These are phyloP conservation scores for Leptopilina clavipes DNA, from an alignment of 1,140 invertebrate species.

Conservation along the genomic window DNA sequence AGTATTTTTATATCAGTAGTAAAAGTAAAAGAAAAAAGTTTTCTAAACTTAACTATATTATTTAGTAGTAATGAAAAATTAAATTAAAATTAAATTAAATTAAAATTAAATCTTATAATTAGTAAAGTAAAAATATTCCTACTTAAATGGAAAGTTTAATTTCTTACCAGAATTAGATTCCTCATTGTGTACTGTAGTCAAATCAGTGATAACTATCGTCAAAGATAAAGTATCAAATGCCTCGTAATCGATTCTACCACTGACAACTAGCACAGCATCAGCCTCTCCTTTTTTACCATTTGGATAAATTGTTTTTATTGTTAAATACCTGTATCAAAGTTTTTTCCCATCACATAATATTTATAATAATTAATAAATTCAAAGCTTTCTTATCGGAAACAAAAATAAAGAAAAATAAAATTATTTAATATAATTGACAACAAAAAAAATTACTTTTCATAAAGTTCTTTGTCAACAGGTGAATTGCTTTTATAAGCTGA, in stretches of 20 bases:
- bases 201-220: constrained; percentile 48
- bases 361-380: too few species aligned
- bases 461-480: constrained; percentile 37
- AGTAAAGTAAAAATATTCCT: too few species aligned
- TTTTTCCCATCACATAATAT: too few species aligned
- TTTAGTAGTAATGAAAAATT: too few species aligned
- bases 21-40: constrained; percentile 19
- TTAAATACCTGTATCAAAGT: constrained; percentile 38
- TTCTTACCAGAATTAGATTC: constrained; percentile 46
- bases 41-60: background rate
- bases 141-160: too few species aligned
- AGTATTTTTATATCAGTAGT: too few species aligned
- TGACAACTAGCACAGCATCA: constrained; percentile 41
- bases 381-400: too few species aligned
- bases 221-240: constrained; percentile 50
- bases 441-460: constrained; percentile 38
- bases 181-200: constrained; percentile 49
- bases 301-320: constrained; percentile 41
- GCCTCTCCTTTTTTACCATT: constrained; percentile 38
- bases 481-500: constrained; percentile 72
- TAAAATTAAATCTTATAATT: too few species aligned
- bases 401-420: background rate
- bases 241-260: constrained; percentile 52
- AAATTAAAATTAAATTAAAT: too few species aligned
- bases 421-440: too few species aligned